phyloP scores from a whole-genome alignment of 1,140 invertebrate species.

The Araneus ventricosus region DNA sequence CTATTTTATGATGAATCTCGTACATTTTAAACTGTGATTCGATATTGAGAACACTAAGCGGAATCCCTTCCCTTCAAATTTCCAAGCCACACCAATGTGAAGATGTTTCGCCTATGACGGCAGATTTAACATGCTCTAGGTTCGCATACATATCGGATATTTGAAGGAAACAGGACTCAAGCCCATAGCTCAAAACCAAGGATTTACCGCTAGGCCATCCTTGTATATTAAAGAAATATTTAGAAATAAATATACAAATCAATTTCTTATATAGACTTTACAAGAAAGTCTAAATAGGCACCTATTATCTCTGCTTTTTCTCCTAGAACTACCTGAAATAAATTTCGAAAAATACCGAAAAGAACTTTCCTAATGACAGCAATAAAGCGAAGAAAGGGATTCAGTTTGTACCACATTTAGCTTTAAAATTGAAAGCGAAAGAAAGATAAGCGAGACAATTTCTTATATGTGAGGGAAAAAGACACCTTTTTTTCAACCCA shows the following conservation, averaged over 20 bases:
- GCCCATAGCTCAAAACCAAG: too few relatives aligned
- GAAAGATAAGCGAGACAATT: neutral
- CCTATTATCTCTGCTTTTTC: neutral
- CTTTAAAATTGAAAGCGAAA: neutral
- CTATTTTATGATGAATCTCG: too few relatives aligned
- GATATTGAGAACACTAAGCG: too few relatives aligned
- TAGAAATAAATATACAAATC: neutral
- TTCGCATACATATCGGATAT: too few relatives aligned
- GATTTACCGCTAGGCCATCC: too few relatives aligned
- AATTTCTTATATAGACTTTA: neutral
- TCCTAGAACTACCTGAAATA: neutral
- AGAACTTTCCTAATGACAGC: neutral
- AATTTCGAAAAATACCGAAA: neutral
- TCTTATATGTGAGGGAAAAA: neutral
- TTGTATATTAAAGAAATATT: neutral
- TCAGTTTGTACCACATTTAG: neutral
- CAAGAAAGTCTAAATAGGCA: neutral
- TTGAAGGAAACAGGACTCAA: too few relatives aligned
- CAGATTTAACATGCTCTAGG: too few relatives aligned
- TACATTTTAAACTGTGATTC: too few relatives aligned
- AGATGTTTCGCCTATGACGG: too few relatives aligned
- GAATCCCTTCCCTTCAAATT: too few relatives aligned
- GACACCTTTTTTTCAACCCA: conserved; percentile 25
- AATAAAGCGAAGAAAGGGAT: neutral
- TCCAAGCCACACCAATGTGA: too few relatives aligned